Conservation (phyloP, 1,140 invertebrate species). For the Notospermus geniculatus region DNA sequence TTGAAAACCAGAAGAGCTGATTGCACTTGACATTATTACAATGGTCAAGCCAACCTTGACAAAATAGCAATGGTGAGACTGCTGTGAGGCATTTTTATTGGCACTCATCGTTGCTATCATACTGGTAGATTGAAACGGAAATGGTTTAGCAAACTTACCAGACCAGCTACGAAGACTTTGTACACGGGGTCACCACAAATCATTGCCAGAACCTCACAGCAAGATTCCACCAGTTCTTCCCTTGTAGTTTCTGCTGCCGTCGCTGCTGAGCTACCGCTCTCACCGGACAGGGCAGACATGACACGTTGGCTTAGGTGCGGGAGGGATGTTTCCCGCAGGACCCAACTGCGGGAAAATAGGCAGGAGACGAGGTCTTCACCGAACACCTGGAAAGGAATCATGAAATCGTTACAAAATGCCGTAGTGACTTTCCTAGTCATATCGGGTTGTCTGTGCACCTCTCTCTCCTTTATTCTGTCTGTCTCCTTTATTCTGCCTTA, state of each 20-base stretch:
- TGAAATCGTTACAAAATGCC: neutral
- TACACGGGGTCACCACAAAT: constrained; percentile 58
- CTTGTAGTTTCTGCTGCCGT: constrained; percentile 33
- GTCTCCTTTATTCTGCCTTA: too few relatives aligned
- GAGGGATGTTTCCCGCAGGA: constrained; percentile 55
- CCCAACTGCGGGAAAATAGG: constrained; percentile 57
- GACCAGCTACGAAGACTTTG: constrained; percentile 56
- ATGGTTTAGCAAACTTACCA: constrained; percentile 49
- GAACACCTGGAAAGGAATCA: constrained; percentile 39
- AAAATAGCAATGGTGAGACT: too few relatives aligned
- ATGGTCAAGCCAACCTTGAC: too few relatives aligned
- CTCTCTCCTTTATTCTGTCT: too few relatives aligned
- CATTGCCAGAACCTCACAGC: constrained; percentile 54
- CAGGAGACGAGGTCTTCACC: constrained; percentile 54
- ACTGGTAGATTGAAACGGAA: too few relatives aligned
- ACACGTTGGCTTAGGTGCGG: constrained; percentile 50
- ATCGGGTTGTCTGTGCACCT: too few relatives aligned
- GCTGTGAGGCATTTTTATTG: too few relatives aligned
- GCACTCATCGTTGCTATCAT: too few relatives aligned
- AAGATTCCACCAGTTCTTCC: constrained; percentile 45
- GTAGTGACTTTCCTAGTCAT: too few relatives aligned
- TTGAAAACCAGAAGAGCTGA: neutral
- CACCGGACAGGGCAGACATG: constrained; percentile 35
- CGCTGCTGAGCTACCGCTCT: constrained; percentile 35
- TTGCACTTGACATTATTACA: too few relatives aligned